Percentiles rank a stretch among this genome's conserved stretches.
phyloP scores from a whole-genome alignment of 2,797 vertebrate species.

The Hirundo rustica region DNA sequence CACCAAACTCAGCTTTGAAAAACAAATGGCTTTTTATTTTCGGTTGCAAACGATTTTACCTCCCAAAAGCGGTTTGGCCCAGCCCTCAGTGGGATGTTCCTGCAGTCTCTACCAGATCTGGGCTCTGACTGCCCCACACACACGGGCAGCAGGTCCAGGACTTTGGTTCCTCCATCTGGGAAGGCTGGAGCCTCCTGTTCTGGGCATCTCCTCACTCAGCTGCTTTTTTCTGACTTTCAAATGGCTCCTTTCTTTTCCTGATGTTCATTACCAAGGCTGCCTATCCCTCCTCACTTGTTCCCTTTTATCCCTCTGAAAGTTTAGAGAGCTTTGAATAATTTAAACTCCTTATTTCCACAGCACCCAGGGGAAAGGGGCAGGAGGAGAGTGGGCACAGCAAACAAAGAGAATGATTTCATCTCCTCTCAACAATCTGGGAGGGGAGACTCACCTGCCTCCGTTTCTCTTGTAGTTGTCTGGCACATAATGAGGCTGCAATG shows the following conservation, averaged over 20 bases:
- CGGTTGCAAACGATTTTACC: not conserved
- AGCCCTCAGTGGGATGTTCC: not conserved
- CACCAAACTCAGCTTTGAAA: fast-evolving
- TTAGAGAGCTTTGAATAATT: not conserved
- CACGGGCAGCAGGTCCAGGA: not conserved
- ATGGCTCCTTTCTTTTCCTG: not conserved
- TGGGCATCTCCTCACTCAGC: not conserved
- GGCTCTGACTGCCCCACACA: not conserved
- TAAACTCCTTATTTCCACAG: not conserved
- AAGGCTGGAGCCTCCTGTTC: not conserved
- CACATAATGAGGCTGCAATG: constrained; percentile 92
- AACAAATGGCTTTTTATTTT: not conserved
- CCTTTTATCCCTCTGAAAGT: not conserved
- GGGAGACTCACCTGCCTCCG: constrained; percentile 84
- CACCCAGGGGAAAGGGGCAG: not conserved
- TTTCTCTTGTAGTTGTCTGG: constrained; percentile 99
- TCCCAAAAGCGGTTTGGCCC: not conserved
- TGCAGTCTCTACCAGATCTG: not conserved
- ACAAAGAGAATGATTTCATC: not conserved
- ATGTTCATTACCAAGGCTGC: not conserved
- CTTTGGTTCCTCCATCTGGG: not conserved
- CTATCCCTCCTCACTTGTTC: not conserved
- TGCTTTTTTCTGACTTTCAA: not conserved
- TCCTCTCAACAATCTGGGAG: not conserved
- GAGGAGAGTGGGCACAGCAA: not conserved